phyloP scores from a whole-genome alignment of 2,113 vertebrate species.

The Grantiella picta region DNA sequence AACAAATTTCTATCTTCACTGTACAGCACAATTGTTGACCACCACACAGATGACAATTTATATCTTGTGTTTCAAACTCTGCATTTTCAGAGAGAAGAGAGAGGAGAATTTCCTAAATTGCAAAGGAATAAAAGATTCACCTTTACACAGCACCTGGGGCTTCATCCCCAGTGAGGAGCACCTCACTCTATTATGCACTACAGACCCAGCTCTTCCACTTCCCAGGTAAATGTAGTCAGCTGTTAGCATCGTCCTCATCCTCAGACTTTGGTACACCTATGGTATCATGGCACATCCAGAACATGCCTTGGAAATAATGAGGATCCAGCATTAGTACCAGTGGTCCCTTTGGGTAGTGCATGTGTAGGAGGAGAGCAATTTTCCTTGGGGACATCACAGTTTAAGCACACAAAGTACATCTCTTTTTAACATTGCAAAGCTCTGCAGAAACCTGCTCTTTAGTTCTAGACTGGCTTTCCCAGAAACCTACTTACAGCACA shows the following conservation, averaged over 20 bases:
- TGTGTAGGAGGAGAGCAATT: neutral
- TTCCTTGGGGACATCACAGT: neutral
- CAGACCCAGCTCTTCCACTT: neutral
- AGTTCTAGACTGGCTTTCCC: neutral
- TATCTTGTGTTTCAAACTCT: neutral
- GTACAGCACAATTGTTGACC: neutral
- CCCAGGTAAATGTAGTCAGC: neutral
- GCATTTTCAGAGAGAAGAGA: neutral
- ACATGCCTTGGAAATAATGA: neutral
- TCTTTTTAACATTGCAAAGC: neutral
- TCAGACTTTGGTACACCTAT: neutral
- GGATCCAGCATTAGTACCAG: neutral
- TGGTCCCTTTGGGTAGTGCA: neutral
- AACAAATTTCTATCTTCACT: neutral
- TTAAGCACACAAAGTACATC: neutral
- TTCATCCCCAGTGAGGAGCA: neutral
- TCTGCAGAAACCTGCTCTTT: neutral
- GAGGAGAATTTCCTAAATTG: neutral
- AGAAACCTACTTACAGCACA: neutral
- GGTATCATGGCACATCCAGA: neutral
- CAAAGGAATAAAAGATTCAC: neutral
- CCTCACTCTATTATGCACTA: neutral
- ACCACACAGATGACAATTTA: neutral
- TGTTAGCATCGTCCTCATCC: neutral
- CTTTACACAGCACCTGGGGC: neutral